Conservation (phyloP, 1,140 invertebrate species). For the Camponotus pennsylvanicus region DNA sequence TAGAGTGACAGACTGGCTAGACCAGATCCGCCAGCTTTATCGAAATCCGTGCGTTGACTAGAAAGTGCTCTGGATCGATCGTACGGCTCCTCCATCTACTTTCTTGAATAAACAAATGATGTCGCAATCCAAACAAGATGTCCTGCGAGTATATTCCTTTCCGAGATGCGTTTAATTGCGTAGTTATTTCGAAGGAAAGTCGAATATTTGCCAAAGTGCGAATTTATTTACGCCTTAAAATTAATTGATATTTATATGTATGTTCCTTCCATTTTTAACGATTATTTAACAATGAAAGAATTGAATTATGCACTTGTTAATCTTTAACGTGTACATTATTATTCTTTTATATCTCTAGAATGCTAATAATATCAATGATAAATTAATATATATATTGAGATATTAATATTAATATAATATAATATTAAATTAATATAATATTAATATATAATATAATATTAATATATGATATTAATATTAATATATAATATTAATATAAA, state of each 20-base stretch:
- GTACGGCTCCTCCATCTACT: slow-evolving; percentile 13
- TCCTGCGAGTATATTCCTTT: neutral
- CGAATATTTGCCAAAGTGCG: neutral
- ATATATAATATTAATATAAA: neutral
- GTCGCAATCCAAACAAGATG: neutral
- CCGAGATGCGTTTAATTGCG: neutral
- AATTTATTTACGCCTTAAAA: neutral
- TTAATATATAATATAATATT: neutral
- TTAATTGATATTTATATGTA: neutral
- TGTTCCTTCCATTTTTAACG: neutral
- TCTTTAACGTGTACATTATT: neutral
- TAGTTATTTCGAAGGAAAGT: neutral
- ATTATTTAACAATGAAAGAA: neutral
- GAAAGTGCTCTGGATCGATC: slow-evolving; percentile 45
- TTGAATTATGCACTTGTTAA: neutral
- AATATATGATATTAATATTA: neutral
- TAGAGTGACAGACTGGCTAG: slow-evolving; percentile 45
- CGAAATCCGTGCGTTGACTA: slow-evolving; percentile 23
- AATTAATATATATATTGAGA: neutral
- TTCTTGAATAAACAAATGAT: slow-evolving; percentile 38
- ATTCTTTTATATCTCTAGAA: neutral
- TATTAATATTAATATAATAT: neutral
- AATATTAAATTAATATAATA: neutral
- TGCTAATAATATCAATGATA: slow-evolving; percentile 9
- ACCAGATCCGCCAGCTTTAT: slow-evolving; percentile 58